A percentile compares a stretch with the other conserved stretches of the same genome.
These are phyloP conservation scores for Lapara coniferarum DNA, from an alignment of 2,888 invertebrate genomes.

Conservation along the genomic window DNA sequence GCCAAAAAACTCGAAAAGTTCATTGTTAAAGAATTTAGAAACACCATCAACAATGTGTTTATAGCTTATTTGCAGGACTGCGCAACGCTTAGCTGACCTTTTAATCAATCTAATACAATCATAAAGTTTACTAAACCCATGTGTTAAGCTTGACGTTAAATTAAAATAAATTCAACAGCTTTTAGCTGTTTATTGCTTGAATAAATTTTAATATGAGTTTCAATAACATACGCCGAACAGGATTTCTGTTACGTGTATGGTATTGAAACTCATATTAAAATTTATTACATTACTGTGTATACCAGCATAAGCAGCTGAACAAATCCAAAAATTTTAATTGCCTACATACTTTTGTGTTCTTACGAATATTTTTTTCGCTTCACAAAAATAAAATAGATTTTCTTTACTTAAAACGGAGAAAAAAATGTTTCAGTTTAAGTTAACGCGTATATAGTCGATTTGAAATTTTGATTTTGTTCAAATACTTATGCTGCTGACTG, in stretches of 20 bases:
- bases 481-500: no score
- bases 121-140: constrained; percentile 25
- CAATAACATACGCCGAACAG: constrained; percentile 67
- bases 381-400: no score
- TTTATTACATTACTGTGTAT: no score
- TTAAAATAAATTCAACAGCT: constrained; percentile 38
- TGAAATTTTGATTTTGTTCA: no score
- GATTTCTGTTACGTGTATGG: constrained; percentile 49
- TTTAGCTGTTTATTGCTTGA: constrained; percentile 36
- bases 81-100: constrained; percentile 31
- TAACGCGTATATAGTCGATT: no score
- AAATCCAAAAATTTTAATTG: no score
- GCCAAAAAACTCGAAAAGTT: not conserved
- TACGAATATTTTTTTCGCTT: no score
- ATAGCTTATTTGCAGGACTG: constrained; percentile 30
- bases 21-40: constrained; percentile 25
- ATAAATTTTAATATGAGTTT: constrained; percentile 56
- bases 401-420: no score
- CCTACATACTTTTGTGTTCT: no score
- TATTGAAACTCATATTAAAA: no score
- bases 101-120: constrained; percentile 27
- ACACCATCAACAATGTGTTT: constrained; percentile 28
- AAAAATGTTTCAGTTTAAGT: no score
- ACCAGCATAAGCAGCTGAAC: no score
- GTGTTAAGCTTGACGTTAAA: constrained; percentile 26